Base-by-base conservation (phyloP, 2,113 vertebrate species). In the Cyanoderma ruficeps region DNA sequence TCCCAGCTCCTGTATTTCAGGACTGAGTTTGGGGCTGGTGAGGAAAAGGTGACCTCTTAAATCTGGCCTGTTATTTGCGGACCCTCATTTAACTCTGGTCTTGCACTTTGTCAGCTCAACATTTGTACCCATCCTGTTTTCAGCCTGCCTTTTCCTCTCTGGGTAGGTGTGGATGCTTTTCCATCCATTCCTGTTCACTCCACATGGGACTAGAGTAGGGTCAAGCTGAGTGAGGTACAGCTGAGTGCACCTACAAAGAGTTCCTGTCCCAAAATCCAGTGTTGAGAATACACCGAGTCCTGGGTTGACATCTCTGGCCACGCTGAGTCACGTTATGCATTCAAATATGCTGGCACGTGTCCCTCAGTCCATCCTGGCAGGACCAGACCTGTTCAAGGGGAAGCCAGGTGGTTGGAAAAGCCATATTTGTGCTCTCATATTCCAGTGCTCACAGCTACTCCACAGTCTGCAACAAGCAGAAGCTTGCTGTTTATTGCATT, bases 261-360 rank as follows among this genome's bases (percentile, higher is more conserved):
- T 2, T 82, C 10, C 37, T 56, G 17, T 65, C 37, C 53, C 1
- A 3, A 86, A 94, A 57, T 28, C 0, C 31, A 33, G 7, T 0
- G 0, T 0, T 21, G 33, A 72, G 80, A 1, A 2, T 13, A 17
- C 4, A 1, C 22, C 8, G n/a, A 77, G 50, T 72, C 64, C 59
- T 81, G 28, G 4, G 46, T 46, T 90, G 72, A 57, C 59, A 50
- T 46, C 1, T 1, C 15, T 76, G 82, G 49, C n/a, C 49, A 53
- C 0, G 1, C 22, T 89, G 85, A 90, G 37, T 79, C 82, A 91
- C 0, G 0, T 30, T 0, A 0, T 27, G 9, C 18, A 71, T 49
- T 90, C 69, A 68, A 90, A 76, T 76, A 25, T 0, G 0, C 39
- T 71, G 78, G 52, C 25, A 1, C 0, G 1, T 57, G 63, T 72